A percentile compares a stretch with the other conserved stretches of the same genome.
These are phyloP conservation scores for Acrocephalus kingi DNA, from an alignment of 2,113 vertebrate species.

Conservation along the genomic window DNA sequence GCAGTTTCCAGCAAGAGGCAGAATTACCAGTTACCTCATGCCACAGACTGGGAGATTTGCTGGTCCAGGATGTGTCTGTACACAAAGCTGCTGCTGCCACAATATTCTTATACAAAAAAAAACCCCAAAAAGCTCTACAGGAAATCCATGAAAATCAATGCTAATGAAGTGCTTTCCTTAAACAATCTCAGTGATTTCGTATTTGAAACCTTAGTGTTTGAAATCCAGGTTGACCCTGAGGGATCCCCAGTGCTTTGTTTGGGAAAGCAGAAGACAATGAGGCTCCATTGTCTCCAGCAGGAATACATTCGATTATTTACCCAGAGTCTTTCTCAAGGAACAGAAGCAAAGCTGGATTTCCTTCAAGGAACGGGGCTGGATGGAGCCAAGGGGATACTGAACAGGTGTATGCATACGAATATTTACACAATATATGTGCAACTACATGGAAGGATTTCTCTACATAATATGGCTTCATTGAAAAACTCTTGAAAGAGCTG, in stretches of 20 bases:
- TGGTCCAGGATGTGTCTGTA: background rate
- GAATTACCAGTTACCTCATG: background rate
- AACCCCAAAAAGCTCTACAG: background rate
- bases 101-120: background rate
- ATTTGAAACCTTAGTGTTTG: background rate
- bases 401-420: fast-evolving
- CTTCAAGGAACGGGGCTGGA: background rate
- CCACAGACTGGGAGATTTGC: fast-evolving
- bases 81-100: background rate
- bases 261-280: background rate
- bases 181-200: background rate
- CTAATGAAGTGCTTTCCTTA: background rate
- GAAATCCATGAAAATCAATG: background rate
- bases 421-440: background rate
- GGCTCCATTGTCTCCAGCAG: background rate
- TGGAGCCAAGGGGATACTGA: background rate
- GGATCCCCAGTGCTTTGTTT: background rate
- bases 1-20: background rate
- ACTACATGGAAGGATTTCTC: fast-evolving
- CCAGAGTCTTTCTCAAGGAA: background rate
- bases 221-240: background rate
- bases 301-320: background rate
- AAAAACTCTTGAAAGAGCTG: background rate
- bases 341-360: background rate
- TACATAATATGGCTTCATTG: fast-evolving